These are phyloP conservation scores for Germaria angustata DNA, from an alignment of 2,888 invertebrate genomes.

Conservation along the genomic window DNA sequence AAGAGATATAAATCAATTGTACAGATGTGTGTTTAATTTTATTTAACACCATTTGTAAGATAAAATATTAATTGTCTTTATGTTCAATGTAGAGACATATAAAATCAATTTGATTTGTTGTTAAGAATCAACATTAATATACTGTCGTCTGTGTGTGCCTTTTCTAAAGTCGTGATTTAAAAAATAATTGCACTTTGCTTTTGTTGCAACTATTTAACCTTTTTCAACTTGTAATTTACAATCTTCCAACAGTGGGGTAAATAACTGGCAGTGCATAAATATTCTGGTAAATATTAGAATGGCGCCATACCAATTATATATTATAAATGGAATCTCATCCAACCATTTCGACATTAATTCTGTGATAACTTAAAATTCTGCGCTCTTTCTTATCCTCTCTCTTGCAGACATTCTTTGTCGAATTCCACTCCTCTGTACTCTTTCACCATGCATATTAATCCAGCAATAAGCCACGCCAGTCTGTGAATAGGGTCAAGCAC, in stretches of 20 bases:
- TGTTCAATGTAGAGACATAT: not conserved
- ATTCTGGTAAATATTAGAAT: not conserved
- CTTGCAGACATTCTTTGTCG: no score
- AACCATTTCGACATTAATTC: no score
- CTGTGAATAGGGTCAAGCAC: no score
- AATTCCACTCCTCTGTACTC: no score
- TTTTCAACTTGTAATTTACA: constrained; percentile 35
- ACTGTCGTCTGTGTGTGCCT: not conserved
- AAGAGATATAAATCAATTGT: constrained; percentile 26
- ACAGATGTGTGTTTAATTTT: not conserved
- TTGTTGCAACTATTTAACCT: constrained; percentile 46
- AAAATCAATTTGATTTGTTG: constrained; percentile 5
- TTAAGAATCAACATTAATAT: not conserved
- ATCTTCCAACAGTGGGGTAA: not conserved
- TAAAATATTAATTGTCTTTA: not conserved
- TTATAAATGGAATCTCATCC: no score
- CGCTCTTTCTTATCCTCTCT: no score
- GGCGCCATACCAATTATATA: no score
- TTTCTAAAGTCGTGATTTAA: constrained; percentile 24
- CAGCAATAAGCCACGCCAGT: no score
- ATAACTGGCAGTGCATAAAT: not conserved
- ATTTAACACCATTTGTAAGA: constrained; percentile 1
- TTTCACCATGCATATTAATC: no score
- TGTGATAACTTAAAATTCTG: no score
- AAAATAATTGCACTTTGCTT: constrained; percentile 39